A percentile compares a stretch with the other conserved stretches of the same genome.
Evolutionary conservation across 92 coral and sea anemone species (phyloP).

Genomic region (Micromussa lordhowensis): DNA sequence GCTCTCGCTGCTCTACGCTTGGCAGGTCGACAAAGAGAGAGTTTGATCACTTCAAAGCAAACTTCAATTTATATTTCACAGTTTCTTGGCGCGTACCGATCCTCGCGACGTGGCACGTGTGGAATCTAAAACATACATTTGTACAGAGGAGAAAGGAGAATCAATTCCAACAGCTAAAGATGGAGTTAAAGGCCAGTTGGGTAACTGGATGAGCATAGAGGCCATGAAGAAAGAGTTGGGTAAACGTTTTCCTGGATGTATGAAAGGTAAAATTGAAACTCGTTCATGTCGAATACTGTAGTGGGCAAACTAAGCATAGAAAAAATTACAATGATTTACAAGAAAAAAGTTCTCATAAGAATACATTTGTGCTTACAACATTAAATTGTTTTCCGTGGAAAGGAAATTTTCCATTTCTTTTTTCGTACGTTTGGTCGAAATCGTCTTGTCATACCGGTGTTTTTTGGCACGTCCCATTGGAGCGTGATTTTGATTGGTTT

Average conservation of each 20-base stretch:
- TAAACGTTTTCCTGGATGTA: constrained; percentile 83
- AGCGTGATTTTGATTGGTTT: constrained; percentile 52
- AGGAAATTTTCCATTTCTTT: background rate
- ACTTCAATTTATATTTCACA: constrained; percentile 17
- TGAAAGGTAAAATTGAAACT: constrained; percentile 69
- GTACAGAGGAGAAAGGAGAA: constrained; percentile 74
- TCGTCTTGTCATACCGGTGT: constrained; percentile 13
- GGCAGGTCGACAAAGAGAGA: background rate
- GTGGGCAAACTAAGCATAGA: background rate
- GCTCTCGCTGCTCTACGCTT: background rate
- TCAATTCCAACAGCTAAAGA: constrained; percentile 76
- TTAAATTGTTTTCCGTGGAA: background rate
- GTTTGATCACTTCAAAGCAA: background rate
- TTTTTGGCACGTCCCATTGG: background rate
- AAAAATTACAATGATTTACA: background rate
- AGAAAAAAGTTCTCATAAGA: background rate
- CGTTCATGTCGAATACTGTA: background rate
- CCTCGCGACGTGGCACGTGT: constrained; percentile 95
- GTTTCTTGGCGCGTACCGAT: constrained; percentile 86
- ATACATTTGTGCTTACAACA: background rate
- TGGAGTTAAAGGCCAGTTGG: constrained; percentile 75
- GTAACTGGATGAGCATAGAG: constrained; percentile 81
- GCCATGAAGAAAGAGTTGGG: constrained; percentile 68
- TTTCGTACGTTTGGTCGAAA: background rate
- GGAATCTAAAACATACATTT: constrained; percentile 86